Conservation (phyloP, 2,888 invertebrate genomes). For the Macaria notata region DNA sequence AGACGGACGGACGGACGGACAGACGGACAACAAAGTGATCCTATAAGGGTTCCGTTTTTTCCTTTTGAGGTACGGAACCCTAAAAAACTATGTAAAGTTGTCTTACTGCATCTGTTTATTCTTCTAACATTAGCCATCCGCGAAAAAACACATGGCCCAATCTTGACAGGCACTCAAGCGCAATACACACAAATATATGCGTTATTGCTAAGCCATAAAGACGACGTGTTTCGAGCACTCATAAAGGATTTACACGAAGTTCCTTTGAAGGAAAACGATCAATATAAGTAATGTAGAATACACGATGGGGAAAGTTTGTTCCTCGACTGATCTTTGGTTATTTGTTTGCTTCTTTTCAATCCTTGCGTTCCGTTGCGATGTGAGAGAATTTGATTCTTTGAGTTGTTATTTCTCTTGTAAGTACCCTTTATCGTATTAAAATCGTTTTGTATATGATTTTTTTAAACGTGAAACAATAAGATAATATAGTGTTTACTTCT, state of each 20-base stretch:
- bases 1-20: too few species aligned
- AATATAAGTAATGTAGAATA: slow-evolving; percentile 51
- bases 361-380: slow-evolving; percentile 8
- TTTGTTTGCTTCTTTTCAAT: slow-evolving; percentile 15
- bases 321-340: slow-evolving; percentile 14
- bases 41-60: too few species aligned
- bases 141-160: slow-evolving; percentile 50
- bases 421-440: background rate
- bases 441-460: background rate
- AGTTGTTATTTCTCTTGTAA: background rate
- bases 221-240: slow-evolving; percentile 19
- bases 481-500: background rate
- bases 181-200: slow-evolving; percentile 31
- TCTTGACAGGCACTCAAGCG: slow-evolving; percentile 33
- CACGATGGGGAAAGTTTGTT: slow-evolving; percentile 26
- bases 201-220: slow-evolving; percentile 32
- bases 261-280: slow-evolving; percentile 53
- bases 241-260: slow-evolving; percentile 42
- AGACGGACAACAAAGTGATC: too few species aligned
- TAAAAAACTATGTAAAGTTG: background rate
- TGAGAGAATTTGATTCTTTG: slow-evolving; percentile 5
- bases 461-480: background rate
- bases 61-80: too few species aligned
- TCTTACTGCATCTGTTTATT: background rate
- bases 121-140: slow-evolving; percentile 11